Base-by-base conservation (phyloP, 2,113 vertebrate genomes). In the Protomyctophum bolini region DNA sequence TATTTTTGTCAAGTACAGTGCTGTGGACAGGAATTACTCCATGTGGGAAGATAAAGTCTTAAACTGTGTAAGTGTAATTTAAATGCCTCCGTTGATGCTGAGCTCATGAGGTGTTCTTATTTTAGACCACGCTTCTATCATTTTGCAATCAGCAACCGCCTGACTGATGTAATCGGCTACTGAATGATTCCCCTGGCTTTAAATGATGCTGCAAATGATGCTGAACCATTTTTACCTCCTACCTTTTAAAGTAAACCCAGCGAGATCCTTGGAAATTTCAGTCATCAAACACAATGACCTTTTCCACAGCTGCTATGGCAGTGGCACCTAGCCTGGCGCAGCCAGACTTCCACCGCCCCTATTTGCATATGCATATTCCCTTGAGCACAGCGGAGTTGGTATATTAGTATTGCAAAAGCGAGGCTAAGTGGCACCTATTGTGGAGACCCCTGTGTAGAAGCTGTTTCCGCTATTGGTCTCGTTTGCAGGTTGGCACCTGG, bases 231-330 rank as follows among this genome's bases (percentile, higher is more conserved):
- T 73, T 84, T 79, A 68, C 70, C 64, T 83, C 67, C 76, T 64
- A 82, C 76, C 74, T 86, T 80, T 77, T 60, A 74, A 21, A 21
- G 21, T 21, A 21, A 12, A 6, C 55, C 69, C 54, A 67, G 57
- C 15, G 67, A 75, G 72, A 64, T 80, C 76, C 83, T 66, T 51
- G 63, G 83, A 83, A 86, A 86, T 86, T 68, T 72, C 75, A 81
- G 73, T 75, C 73, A 81, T 86, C 73, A 79, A 77, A 77, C 12
- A 79, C 60, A 72, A 70, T 21, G 85, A 86, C 73, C 73, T 72
- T 75, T 66, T 72, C 46, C 51, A 58, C 73, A 72, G 76, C 71
- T 77, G 70, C 73, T 59, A 14, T 57, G 57, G 60, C 68, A 56
- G 21, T 21, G 68, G 51, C 56, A 66, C 21, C 21, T 21, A 21